Evolutionary conservation across 2,113 vertebrate genomes (phyloP), one percentile per base, ranked within the genome.

Genomic region (Ovis canadensis): DNA sequence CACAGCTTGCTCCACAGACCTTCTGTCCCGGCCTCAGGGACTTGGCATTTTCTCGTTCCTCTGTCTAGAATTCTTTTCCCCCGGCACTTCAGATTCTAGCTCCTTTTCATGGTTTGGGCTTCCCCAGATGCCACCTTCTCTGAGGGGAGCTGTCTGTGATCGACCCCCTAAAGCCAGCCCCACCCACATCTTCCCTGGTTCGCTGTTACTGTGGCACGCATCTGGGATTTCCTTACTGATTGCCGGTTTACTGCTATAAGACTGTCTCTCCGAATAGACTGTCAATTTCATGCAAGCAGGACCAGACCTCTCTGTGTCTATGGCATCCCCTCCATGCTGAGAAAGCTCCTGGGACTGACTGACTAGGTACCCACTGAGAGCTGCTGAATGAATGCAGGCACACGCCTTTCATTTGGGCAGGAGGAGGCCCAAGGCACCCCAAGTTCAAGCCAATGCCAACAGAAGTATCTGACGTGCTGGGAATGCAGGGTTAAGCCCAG

Each of bases 391-490:
- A 67, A 67, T 5, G 4, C 14, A 80, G 7, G 62, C 29, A 52
- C 4, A 36, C 2, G 2, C 3, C 31, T 43, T n/a, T 96, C 48
- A 12, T 43, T 10, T n/a, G 81, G 88, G 45, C 3, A 5, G n/a
- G 52, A 36, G 13, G 17, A 1, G 15, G 52, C 54, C 90, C 13
- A 48, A 21, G 86, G 21, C 7, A 80, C 81, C 85, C 80, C 43
- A 43, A 43, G 31, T 57, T 84, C 36, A 90, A 84, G 29, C 52
- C 71, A 84, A 23, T 3, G 16, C 45, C 60, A 36, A 64, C 29
- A n/a, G 21, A 77, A 59, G 40, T 5, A 19, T 31, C 1, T n/a
- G 43, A 8, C 0, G 2, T 13, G 43, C 13, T 82, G 43, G 48
- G 27, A 88, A 45, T 23, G 23, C 13, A 62, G 36, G 64, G 33